Percentiles rank a stretch among this genome's conserved stretches.
Conservation (phyloP, 2,797 vertebrate genomes). For the Gambelia wislizenii region DNA sequence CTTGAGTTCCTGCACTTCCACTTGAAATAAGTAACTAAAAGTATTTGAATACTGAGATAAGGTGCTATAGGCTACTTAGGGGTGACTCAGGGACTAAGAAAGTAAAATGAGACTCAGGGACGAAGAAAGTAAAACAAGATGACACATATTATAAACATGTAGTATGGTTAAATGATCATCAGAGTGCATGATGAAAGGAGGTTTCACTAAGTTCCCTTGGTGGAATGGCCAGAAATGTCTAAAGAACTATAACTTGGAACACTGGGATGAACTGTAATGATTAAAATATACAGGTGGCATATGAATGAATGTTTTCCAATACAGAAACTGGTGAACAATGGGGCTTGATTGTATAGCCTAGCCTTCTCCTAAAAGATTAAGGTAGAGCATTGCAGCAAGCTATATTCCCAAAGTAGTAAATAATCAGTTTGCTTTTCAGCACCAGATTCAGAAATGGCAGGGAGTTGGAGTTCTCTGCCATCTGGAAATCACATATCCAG, state of each 20-base stretch:
- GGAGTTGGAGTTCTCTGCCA: not conserved
- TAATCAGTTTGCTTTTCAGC: not conserved
- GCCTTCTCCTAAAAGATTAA: accelerated
- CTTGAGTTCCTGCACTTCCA: conserved; percentile 81
- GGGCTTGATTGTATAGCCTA: conserved; percentile 19
- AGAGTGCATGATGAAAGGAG: not conserved
- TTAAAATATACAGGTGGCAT: not conserved
- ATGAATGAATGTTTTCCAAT: conserved; percentile 12
- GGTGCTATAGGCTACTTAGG: conserved; percentile 35
- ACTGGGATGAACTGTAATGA: not conserved
- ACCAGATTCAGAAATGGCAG: not conserved
- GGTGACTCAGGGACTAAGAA: conserved; percentile 52
- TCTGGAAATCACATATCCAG: not conserved
- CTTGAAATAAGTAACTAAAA: conserved; percentile 62
- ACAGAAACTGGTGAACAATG: conserved; percentile 21
- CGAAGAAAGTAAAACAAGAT: no score
- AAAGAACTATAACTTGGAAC: not conserved
- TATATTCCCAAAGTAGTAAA: not conserved
- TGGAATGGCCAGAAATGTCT: not conserved
- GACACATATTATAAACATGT: conserved; percentile 38
- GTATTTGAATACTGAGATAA: conserved; percentile 40
- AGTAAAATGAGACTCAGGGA: conserved; percentile 25
- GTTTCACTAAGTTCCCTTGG: not conserved
- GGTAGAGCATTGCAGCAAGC: not conserved
- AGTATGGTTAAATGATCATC: conserved; percentile 35